A percentile compares a stretch with the other conserved stretches of the same genome.
phyloP scores from a whole-genome alignment of 2,797 vertebrate genomes.

The Danio tinwini region DNA sequence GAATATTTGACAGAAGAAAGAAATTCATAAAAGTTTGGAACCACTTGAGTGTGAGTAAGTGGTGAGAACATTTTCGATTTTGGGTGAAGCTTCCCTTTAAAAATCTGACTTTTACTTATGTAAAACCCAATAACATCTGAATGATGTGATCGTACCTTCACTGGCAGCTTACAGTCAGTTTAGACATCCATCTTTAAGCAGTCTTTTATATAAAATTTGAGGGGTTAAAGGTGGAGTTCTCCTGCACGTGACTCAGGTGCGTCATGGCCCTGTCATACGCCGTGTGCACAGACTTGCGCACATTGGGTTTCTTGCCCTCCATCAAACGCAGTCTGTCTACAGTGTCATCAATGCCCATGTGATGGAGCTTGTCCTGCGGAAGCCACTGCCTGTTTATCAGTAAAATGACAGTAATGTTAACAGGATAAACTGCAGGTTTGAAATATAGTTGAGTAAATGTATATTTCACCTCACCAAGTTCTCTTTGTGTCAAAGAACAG shows the following conservation, averaged over 20 bases:
- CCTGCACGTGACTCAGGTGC: constrained; percentile 90
- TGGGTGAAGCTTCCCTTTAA: too few species aligned
- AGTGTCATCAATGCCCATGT: constrained; percentile 91
- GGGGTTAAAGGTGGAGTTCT: constrained; percentile 87
- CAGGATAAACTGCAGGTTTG: constrained; percentile 2
- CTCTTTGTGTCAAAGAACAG: constrained; percentile 99
- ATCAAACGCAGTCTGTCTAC: constrained; percentile 95
- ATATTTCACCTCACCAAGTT: constrained; percentile 88
- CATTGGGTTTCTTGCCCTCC: constrained; percentile 96
- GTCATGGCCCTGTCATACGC: constrained; percentile 95
- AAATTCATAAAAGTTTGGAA: too few species aligned
- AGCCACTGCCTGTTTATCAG: constrained; percentile 92
- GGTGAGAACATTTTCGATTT: too few species aligned
- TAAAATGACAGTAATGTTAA: not conserved
- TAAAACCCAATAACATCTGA: constrained; percentile 12
- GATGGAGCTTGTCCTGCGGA: constrained; percentile 90
- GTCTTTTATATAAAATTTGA: constrained; percentile 86
- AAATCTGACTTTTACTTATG: constrained; percentile 3
- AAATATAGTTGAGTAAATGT: not conserved
- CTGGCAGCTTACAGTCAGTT: constrained; percentile 36
- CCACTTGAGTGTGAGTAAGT: too few species aligned
- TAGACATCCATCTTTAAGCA: constrained; percentile 54
- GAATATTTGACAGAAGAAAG: too few species aligned
- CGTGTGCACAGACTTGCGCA: constrained; percentile 96
- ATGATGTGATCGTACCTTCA: constrained; percentile 20